phyloP scores from a whole-genome alignment of 2,797 vertebrate species.

The Hydrophis major region DNA sequence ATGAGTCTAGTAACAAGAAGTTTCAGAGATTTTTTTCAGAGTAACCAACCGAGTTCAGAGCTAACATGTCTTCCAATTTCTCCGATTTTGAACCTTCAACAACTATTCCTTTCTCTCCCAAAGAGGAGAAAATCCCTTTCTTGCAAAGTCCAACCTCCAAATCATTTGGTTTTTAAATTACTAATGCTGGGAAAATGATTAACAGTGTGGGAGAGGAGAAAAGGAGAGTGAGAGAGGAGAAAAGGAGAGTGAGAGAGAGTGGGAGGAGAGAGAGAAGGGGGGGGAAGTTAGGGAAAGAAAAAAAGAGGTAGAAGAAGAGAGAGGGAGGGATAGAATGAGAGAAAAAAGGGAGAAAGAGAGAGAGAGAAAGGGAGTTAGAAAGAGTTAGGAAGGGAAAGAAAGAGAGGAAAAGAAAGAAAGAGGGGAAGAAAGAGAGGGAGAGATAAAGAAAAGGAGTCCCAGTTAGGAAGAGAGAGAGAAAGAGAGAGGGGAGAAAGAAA shows the following conservation, averaged over 20 bases:
- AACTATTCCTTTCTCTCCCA: not conserved
- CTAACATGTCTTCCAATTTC: not conserved
- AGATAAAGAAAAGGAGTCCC: too few species aligned
- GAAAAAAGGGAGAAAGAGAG: too few species aligned
- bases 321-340: too few species aligned
- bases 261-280: too few species aligned
- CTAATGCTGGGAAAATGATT: not conserved
- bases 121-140: not conserved
- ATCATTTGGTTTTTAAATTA: not conserved
- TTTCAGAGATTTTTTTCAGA: not conserved
- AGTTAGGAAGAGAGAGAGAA: too few species aligned
- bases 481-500: not conserved
- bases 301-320: too few species aligned
- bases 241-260: too few species aligned
- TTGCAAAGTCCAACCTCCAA: not conserved
- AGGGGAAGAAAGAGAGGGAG: too few species aligned
- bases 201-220: accelerated
- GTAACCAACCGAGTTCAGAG: not conserved
- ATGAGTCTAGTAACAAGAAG: not conserved
- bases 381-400: too few species aligned
- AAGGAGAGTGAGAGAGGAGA: too few species aligned
- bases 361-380: too few species aligned
- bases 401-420: not conserved
- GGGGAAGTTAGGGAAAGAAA: too few species aligned
- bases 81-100: not conserved